These are phyloP conservation scores for Ormyrus rosae DNA, from an alignment of 2,888 invertebrate genomes.

Conservation along the genomic window DNA sequence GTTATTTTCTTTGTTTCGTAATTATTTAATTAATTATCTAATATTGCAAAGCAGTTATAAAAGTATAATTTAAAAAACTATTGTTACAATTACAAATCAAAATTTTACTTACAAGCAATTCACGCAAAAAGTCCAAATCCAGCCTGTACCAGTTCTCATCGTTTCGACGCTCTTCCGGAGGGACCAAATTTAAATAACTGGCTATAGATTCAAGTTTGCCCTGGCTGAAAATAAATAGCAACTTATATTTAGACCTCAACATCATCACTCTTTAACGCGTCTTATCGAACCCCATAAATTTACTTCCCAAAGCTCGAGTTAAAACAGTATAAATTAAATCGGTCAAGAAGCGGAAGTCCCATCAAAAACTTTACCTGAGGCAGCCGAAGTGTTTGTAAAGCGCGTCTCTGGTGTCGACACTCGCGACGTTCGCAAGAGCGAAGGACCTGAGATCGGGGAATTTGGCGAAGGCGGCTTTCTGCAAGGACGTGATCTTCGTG, in stretches of 20 bases:
- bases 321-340: no score
- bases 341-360: no score
- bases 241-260: background rate
- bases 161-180: constrained; percentile 82
- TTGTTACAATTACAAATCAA: background rate
- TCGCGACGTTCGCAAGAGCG: constrained; percentile 94
- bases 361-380: constrained; percentile 28
- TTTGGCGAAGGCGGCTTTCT: constrained; percentile 94
- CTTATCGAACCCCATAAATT: no score
- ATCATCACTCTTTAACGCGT: background rate
- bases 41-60: background rate
- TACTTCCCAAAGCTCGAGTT: no score
- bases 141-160: constrained; percentile 86
- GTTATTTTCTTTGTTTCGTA: background rate
- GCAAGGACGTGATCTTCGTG: constrained; percentile 92
- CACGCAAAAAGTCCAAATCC: constrained; percentile 89
- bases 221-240: constrained; percentile 77
- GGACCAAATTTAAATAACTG: constrained; percentile 91
- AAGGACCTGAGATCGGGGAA: constrained; percentile 90
- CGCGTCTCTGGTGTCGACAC: constrained; percentile 92
- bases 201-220: constrained; percentile 91
- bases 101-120: constrained; percentile 84
- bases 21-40: background rate
- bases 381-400: constrained; percentile 90
- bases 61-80: constrained; percentile 29